Percentiles rank a stretch among this genome's conserved stretches.
phyloP scores from a whole-genome alignment of 2,888 invertebrate species.

The Aleiodes leptofemur region DNA sequence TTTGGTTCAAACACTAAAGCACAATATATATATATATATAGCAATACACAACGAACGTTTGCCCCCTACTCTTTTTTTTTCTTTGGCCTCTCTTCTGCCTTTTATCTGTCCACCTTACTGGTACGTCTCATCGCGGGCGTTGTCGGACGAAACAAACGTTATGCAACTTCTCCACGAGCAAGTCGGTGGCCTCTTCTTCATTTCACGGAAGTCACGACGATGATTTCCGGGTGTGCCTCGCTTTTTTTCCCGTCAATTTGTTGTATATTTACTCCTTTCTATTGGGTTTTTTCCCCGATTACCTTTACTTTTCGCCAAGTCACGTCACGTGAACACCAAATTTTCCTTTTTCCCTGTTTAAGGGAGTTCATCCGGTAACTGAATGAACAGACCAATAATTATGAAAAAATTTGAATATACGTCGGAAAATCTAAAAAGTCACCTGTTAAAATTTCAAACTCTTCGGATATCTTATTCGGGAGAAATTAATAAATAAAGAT shows the following conservation, averaged over 20 bases:
- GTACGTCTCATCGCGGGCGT: conserved; percentile 40
- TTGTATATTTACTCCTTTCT: no score
- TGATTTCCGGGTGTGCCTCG: conserved; percentile 43
- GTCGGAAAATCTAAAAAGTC: no score
- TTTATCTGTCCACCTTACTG: conserved; percentile 40
- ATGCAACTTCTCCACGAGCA: conserved; percentile 58
- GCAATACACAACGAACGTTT: conserved; percentile 16
- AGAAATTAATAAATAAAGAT: no score
- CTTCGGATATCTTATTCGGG: no score
- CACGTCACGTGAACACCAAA: no score
- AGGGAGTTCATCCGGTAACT: no score
- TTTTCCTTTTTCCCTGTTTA: no score
- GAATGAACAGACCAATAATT: no score
- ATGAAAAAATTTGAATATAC: no score
- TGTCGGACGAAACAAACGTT: conserved; percentile 53
- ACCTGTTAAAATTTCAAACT: no score
- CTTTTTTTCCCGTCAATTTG: background rate
- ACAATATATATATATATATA: background rate
- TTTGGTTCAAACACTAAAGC: conserved; percentile 14
- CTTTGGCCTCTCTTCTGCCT: conserved; percentile 45
- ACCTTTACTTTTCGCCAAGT: no score
- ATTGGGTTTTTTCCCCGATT: no score
- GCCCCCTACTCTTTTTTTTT: conserved; percentile 7
- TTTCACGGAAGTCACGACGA: conserved; percentile 50
- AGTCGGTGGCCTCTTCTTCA: conserved; percentile 54